A percentile compares a stretch with the other conserved stretches of the same genome.
Evolutionary conservation across 2,888 invertebrate genomes (phyloP).

Genomic region (Campoletis raptor): DNA sequence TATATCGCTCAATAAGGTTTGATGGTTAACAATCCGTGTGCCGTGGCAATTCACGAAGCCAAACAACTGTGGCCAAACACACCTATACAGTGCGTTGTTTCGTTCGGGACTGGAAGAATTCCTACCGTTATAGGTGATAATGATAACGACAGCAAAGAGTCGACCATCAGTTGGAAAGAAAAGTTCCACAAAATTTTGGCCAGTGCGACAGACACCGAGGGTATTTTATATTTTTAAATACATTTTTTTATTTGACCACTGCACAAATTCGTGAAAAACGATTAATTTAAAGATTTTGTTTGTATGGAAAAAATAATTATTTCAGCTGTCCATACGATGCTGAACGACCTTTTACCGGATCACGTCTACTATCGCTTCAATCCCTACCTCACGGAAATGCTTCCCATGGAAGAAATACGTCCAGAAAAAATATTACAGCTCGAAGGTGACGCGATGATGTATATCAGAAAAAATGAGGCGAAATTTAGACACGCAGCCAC

Average conservation of each 20-base stretch:
- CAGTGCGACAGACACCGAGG: constrained; percentile 95
- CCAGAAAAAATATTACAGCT: constrained; percentile 90
- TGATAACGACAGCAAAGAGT: constrained; percentile 75
- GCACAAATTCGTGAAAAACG: neutral
- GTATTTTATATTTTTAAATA: constrained; percentile 81
- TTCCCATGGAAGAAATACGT: constrained; percentile 92
- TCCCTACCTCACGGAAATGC: constrained; percentile 93
- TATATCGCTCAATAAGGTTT: constrained; percentile 87
- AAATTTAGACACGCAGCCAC: constrained; percentile 89
- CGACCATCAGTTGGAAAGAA: constrained; percentile 88
- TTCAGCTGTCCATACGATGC: constrained; percentile 91
- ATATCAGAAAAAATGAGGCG: constrained; percentile 92
- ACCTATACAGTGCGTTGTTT: constrained; percentile 92
- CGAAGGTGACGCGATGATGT: constrained; percentile 91
- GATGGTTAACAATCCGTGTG: constrained; percentile 95
- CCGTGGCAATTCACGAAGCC: constrained; percentile 95
- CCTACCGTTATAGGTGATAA: constrained; percentile 78
- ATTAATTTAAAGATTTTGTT: neutral
- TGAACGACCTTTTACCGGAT: constrained; percentile 91
- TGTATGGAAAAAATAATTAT: constrained; percentile 49
- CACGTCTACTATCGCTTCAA: constrained; percentile 94
- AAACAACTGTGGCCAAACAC: constrained; percentile 92
- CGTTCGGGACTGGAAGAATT: constrained; percentile 92
- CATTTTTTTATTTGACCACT: neutral
- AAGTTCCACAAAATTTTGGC: constrained; percentile 93